Evolutionary conservation across 2,797 vertebrate genomes (phyloP).

Genomic region (Harpagifer antarcticus): DNA sequence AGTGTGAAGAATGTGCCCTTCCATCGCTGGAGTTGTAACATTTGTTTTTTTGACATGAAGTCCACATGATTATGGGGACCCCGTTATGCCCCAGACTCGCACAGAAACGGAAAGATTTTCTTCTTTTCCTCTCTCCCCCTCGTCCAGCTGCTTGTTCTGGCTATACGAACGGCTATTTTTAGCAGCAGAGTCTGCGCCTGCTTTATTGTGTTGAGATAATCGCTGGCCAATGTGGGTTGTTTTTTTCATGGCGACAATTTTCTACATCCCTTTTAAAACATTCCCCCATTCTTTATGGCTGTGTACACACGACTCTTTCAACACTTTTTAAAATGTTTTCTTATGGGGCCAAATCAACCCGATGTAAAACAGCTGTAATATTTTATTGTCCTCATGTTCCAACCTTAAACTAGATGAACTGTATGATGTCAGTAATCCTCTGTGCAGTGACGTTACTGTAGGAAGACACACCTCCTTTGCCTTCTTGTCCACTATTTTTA

Average conservation of each 20-base stretch:
- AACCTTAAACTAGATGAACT: background rate
- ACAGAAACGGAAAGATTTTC: slow-evolving; percentile 31
- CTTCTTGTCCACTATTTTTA: background rate
- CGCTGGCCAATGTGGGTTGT: slow-evolving; percentile 55
- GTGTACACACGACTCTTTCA: slow-evolving; percentile 11
- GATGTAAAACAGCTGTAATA: slow-evolving; percentile 6
- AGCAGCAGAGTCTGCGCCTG: slow-evolving; percentile 51
- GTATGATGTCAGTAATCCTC: background rate
- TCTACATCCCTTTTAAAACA: background rate
- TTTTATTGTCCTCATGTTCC: background rate
- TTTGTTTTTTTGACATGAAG: slow-evolving; percentile 59
- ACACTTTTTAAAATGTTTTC: slow-evolving; percentile 3
- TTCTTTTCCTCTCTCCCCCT: background rate
- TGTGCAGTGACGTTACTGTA: background rate
- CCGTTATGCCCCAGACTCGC: slow-evolving; percentile 26
- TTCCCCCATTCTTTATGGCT: slow-evolving; percentile 6
- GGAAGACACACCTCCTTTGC: background rate
- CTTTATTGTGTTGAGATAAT: slow-evolving; percentile 63
- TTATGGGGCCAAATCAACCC: background rate
- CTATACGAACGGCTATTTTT: slow-evolving; percentile 75
- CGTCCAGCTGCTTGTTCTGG: slow-evolving; percentile 69
- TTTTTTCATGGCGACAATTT: slow-evolving; percentile 8
- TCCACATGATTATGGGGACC: slow-evolving; percentile 46
- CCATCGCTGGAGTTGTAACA: slow-evolving; percentile 37
- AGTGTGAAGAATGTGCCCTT: slow-evolving; percentile 64